A percentile compares a stretch with the other conserved stretches of the same genome.
These are phyloP conservation scores for Phortica variegata DNA, from an alignment of 1,140 invertebrate genomes.

Conservation along the genomic window DNA sequence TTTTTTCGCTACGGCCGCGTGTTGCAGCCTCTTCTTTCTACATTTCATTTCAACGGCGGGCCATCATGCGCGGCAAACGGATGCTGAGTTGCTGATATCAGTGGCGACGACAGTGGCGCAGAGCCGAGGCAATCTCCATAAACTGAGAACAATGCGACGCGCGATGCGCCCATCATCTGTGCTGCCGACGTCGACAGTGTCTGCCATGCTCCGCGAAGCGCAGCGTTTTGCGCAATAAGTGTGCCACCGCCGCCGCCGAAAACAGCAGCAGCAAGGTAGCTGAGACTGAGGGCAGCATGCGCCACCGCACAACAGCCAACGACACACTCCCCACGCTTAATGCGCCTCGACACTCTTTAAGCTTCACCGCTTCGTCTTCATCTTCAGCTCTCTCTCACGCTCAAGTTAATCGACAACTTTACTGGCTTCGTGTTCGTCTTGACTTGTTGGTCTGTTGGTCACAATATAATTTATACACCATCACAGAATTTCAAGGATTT, in stretches of 20 bases:
- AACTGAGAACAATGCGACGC: constrained; percentile 52
- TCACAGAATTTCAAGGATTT: constrained; percentile 44
- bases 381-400: neutral
- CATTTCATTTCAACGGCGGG: too few species aligned
- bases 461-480: constrained; percentile 45
- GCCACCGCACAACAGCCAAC: neutral
- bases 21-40: constrained; percentile 49
- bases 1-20: constrained; percentile 18
- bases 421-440: too few species aligned
- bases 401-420: neutral
- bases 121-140: constrained; percentile 39
- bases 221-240: constrained; percentile 51
- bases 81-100: constrained; percentile 47
- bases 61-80: constrained; percentile 15
- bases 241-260: constrained; percentile 36
- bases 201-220: constrained; percentile 48
- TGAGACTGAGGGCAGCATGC: constrained; percentile 3
- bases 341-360: too few species aligned
- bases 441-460: constrained; percentile 18
- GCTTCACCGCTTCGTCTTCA: neutral
- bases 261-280: constrained; percentile 12
- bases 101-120: constrained; percentile 7
- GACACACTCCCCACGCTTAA: too few species aligned
- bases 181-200: constrained; percentile 16
- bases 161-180: constrained; percentile 5